Conservation (phyloP, 2,113 vertebrate species). For the Chloropsis cyanopogon region DNA sequence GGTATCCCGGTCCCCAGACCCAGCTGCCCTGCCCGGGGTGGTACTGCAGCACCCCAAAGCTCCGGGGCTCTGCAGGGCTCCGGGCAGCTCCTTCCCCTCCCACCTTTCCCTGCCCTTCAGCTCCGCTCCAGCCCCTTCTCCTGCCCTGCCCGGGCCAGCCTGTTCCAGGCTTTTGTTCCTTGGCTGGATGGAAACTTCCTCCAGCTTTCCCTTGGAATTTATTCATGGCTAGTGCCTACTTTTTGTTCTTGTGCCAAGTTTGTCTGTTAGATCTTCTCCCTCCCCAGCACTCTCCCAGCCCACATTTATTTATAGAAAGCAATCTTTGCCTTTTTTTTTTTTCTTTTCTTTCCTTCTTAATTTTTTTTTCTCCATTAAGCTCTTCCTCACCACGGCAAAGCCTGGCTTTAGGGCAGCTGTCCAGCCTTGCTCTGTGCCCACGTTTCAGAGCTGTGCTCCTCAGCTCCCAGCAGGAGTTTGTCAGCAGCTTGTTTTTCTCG, state of each 20-base stretch:
- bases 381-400: neutral
- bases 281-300: slow-evolving; percentile 6
- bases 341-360: neutral
- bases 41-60: rapidly evolving
- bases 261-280: slow-evolving; percentile 42
- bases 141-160: neutral
- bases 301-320: slow-evolving; percentile 42
- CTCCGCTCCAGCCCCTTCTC: neutral
- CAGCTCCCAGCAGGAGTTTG: neutral
- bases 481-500: neutral
- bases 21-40: neutral
- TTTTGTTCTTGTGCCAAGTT: slow-evolving; percentile 47
- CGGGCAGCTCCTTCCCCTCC: neutral
- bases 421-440: neutral
- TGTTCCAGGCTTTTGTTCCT: neutral
- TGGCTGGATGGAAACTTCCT: slow-evolving; percentile 20
- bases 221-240: slow-evolving; percentile 9
- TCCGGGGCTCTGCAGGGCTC: neutral
- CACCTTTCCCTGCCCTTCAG: neutral
- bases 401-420: neutral
- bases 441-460: neutral
- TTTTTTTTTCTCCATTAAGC: neutral
- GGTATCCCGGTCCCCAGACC: too few species aligned
- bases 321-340: neutral
- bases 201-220: neutral